Evolutionary conservation across 2,888 invertebrate species (phyloP).

Genomic region (Blera fallax): DNA sequence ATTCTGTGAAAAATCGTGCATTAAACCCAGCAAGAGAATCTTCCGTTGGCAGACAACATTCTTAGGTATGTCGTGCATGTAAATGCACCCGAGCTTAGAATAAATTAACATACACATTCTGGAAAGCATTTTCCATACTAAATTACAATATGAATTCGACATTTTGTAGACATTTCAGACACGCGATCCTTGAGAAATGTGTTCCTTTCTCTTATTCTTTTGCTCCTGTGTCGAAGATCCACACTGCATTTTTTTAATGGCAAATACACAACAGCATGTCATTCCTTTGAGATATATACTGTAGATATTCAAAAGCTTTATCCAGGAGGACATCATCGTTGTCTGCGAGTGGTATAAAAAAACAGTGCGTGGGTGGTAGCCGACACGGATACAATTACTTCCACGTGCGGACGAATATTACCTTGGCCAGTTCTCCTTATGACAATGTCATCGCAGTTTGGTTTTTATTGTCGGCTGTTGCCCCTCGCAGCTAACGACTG

Average conservation of each 20-base stretch:
- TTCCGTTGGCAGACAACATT: not conserved
- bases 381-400: conserved; percentile 16
- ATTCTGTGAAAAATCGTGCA: not conserved
- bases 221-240: not conserved
- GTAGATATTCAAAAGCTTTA: not conserved
- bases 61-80: not conserved
- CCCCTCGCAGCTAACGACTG: not conserved
- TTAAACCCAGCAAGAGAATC: not conserved
- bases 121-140: not conserved
- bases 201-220: not conserved
- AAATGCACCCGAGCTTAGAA: not conserved
- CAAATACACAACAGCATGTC: not conserved
- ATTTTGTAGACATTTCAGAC: conserved; percentile 2
- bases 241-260: not conserved
- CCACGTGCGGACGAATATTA: conserved; percentile 16
- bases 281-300: not conserved
- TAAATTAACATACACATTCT: not conserved
- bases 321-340: not conserved
- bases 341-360: not conserved
- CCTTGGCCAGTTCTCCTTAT: conserved; percentile 4
- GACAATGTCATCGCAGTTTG: not conserved
- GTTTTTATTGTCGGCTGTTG: not conserved
- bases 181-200: conserved; percentile 10
- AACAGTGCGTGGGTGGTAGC: not conserved
- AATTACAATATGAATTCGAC: not conserved